Base-by-base conservation (phyloP, 1,140 invertebrate species). In the Zaprionus taronus region DNA sequence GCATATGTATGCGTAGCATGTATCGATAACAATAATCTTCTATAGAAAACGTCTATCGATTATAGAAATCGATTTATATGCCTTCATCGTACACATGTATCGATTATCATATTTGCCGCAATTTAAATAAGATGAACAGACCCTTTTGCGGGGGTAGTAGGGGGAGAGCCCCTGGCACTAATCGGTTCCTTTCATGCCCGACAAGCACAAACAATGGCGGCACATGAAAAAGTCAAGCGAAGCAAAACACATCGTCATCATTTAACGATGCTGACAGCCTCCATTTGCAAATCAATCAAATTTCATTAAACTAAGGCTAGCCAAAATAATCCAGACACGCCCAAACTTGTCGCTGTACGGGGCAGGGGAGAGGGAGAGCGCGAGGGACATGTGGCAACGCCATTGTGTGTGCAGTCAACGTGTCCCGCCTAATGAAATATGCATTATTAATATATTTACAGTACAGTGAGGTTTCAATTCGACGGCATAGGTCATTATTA, bases 221-320 rank as follows among this genome's bases (percentile, higher is more conserved):
- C 41, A n/a, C 41, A 47, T 7, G 14, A 38, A 51, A 44, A 68
- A 49, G 55, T 57, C 63, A 65, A 49, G 9, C 51, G 17, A 57
- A 56, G 26, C 26, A 58, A 26, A 22, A 69, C 20, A 77, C 76
- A 81, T 56, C 62, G 69, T 71, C 80, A 78, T 82, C 70, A 79
- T 68, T 81, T 72, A 84, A 55, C 36, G 55, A 28, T 74, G 70
- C 74, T 83, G 81, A 79, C 81, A 83, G 72, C 56, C 53, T 58
- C 47, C 67, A 53, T 81, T 79, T 86, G 83, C 83, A 86, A 86
- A 86, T 86, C 83, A 86, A 86, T 86, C 83, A 86, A 86, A 86
- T 82, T 86, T 72, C 69, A 85, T 85, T 81, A 79, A 86, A 79
- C 68, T 77, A 71, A 79, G 79, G 61, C 68, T 49, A 85, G 69